Conservation (phyloP, 2,113 vertebrate species). For the Calcarius ornatus region DNA sequence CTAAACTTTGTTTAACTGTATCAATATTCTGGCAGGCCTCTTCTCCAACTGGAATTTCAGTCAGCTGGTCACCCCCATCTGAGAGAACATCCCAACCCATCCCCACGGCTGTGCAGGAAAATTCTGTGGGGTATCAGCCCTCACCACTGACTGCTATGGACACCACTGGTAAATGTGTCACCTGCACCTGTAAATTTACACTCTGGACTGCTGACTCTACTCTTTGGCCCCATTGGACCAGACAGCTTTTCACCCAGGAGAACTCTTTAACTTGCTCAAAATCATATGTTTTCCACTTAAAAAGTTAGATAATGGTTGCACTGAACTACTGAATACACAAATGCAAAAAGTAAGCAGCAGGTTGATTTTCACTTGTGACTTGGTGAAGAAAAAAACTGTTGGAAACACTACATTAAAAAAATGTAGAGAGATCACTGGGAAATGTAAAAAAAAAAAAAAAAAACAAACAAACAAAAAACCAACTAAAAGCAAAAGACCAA, state of each 20-base stretch:
- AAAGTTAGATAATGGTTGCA: neutral
- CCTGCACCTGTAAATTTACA: neutral
- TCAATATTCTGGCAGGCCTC: neutral
- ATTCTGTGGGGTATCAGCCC: accelerated
- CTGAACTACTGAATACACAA: neutral
- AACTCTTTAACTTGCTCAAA: neutral
- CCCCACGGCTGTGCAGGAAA: neutral
- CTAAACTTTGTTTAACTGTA: neutral
- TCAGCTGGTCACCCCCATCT: neutral
- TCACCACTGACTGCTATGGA: neutral
- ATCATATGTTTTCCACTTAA: neutral
- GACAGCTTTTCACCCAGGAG: neutral
- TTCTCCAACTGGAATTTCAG: neutral
- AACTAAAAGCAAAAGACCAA: neutral
- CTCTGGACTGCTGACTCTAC: neutral
- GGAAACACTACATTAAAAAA: neutral
- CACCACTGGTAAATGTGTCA: neutral
- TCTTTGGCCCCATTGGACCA: neutral
- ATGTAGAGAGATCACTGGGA: neutral
- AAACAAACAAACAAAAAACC: no score
- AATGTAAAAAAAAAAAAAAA: neutral
- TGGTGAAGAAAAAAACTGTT: neutral
- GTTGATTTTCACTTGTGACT: neutral
- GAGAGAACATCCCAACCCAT: neutral
- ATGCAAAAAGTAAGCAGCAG: neutral